Percentiles rank a stretch among this genome's conserved stretches.
These are phyloP conservation scores for Drosophila kuntzei DNA, from an alignment of 2,888 invertebrate genomes.

Conservation along the genomic window DNA sequence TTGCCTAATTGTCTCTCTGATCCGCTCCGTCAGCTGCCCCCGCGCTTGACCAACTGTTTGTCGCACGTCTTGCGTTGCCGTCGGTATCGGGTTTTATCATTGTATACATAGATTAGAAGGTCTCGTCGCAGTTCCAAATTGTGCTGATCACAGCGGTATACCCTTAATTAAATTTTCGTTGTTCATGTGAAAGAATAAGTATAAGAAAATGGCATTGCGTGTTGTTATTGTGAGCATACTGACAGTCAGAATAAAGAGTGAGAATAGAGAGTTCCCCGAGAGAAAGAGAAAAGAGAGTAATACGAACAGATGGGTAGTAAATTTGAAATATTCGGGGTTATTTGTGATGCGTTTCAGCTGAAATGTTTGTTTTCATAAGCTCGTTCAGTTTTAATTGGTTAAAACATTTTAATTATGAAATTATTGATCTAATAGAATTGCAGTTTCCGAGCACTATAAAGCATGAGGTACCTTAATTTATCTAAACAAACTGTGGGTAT, in stretches of 20 bases:
- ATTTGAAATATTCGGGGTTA: constrained; percentile 17
- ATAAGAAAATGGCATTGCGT: constrained; percentile 58
- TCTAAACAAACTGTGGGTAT: constrained; percentile 10
- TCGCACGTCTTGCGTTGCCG: constrained; percentile 38
- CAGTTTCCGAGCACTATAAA: not conserved
- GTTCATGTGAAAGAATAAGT: constrained; percentile 38
- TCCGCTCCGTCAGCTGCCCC: constrained; percentile 38
- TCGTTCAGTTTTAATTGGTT: constrained; percentile 17
- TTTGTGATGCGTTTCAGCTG: constrained; percentile 16
- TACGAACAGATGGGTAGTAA: constrained; percentile 7
- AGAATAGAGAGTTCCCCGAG: constrained; percentile 11
- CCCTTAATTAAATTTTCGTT: constrained; percentile 73
- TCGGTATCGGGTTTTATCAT: constrained; percentile 70
- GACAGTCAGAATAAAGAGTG: constrained; percentile 3
- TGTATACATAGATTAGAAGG: constrained; percentile 77
- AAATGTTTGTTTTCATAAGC: constrained; percentile 36
- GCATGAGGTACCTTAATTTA: not conserved
- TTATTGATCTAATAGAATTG: constrained; percentile 12
- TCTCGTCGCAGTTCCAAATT: constrained; percentile 70
- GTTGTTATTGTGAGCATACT: constrained; percentile 15
- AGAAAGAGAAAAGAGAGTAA: not conserved
- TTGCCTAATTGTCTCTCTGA: constrained; percentile 64
- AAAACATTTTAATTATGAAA: constrained; percentile 28
- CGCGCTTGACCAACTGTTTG: constrained; percentile 57
- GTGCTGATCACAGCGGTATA: constrained; percentile 81